Base-by-base conservation (phyloP, 2,113 vertebrate genomes). In the Hystrix cristata region DNA sequence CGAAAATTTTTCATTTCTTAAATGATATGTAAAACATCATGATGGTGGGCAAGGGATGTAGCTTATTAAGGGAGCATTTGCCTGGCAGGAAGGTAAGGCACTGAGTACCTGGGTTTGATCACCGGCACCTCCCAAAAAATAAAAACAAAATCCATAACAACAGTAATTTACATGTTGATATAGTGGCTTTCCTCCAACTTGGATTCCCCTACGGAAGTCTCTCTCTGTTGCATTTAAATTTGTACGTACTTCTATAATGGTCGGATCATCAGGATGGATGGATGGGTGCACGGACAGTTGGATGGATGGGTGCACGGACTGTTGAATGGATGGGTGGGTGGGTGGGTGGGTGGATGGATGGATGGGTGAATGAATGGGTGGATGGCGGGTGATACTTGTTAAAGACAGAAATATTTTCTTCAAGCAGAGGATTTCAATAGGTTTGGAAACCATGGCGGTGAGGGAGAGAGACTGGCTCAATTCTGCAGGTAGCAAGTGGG, bases 1-100 rank as follows among this genome's bases (percentile, higher is more conserved):
- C 6, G 46, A 84, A 65, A 72, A 48, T 62, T 87, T 92, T 81
- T 38, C 71, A 53, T n/a, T 87, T 82, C 69, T 90, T 90, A 90
- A 87, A 25, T n/a, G 10, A 83, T 78, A 46, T 27, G 94, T 86
- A 88, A 95, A 67, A 31, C 11, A 8, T 65, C 29, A 31, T 74
- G 72, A 74, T 27, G 29, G 72, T 13, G 6, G 25, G 48, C 46
- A 29, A 51, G 48, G 23, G 74, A 29, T 51, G 27, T 76, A 78
- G 74, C 27, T 51, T 78, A 51, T 78, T 78, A 78, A 51, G 51
- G 46, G 25, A 51, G 18, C 46, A 78, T 78, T 78, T 78, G 46
- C 74, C 14, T 78, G 48, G 29, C 27, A 31, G 51, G 74, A 31
- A 27, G 46, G 27, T 51, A 27, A 51, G 46, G 23, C 6, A 29